Percentiles rank a stretch among this genome's conserved stretches.
Evolutionary conservation across 2,888 invertebrate genomes (phyloP).

Genomic region (Stramonita haemastoma): DNA sequence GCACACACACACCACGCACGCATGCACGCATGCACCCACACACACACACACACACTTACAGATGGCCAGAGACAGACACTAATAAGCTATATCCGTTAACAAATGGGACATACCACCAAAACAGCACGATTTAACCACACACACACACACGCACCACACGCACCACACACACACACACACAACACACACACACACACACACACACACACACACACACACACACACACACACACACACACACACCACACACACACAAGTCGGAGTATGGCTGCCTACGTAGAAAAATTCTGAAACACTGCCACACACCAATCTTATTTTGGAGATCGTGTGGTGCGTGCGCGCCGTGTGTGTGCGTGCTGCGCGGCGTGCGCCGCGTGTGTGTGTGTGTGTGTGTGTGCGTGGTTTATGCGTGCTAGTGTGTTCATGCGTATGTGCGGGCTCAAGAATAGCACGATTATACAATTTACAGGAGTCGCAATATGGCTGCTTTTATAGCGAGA

Average conservation of each 20-base stretch:
- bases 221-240: slow-evolving; percentile 1
- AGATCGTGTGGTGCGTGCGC: background rate
- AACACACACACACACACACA: background rate
- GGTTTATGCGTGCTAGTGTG: background rate
- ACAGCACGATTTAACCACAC: background rate
- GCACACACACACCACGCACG: too few relatives aligned
- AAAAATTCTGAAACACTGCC: background rate
- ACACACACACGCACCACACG: background rate
- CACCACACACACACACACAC: too few relatives aligned
- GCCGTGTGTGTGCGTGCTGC: background rate
- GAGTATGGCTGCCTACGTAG: too few relatives aligned
- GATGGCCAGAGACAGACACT: too few relatives aligned
- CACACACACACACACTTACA: too few relatives aligned
- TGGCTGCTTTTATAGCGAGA: too few relatives aligned
- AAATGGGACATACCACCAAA: background rate
- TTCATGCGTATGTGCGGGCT: background rate
- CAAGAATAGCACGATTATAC: too few relatives aligned
- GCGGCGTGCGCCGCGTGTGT: too few relatives aligned
- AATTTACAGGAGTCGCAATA: too few relatives aligned
- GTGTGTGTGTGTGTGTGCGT: background rate
- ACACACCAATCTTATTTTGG: background rate
- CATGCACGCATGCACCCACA: too few relatives aligned
- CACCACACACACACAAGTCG: background rate
- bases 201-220: background rate
- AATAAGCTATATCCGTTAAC: too few relatives aligned